Conservation (phyloP, 2,888 invertebrate species). For the Drosophila pseudotakahashii region DNA sequence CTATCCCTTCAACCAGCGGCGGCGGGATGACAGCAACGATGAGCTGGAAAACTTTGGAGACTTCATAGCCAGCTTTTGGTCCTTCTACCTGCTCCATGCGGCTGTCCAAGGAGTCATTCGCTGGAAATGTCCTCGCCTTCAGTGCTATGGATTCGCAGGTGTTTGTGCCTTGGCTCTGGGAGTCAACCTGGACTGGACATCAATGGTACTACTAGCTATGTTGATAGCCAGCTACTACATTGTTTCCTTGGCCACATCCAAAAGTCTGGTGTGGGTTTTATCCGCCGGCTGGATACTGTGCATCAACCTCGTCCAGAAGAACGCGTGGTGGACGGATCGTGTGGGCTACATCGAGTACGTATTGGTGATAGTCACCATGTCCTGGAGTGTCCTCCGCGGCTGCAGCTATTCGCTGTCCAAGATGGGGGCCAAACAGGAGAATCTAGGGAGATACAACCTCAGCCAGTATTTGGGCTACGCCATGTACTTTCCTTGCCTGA, state of each 20-base stretch:
- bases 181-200: slow-evolving; percentile 60
- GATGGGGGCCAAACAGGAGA: slow-evolving; percentile 80
- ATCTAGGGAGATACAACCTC: slow-evolving; percentile 57
- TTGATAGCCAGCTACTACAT: slow-evolving; percentile 76
- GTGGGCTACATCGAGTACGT: slow-evolving; percentile 80
- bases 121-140: slow-evolving; percentile 52
- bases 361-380: slow-evolving; percentile 79
- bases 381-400: slow-evolving; percentile 91
- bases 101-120: slow-evolving; percentile 56
- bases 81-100: slow-evolving; percentile 81
- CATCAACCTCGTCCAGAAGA: slow-evolving; percentile 77
- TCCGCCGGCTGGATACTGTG: slow-evolving; percentile 76
- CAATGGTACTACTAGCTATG: slow-evolving; percentile 52
- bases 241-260: slow-evolving; percentile 58
- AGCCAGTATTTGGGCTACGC: slow-evolving; percentile 89
- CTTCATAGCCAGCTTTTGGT: slow-evolving; percentile 73
- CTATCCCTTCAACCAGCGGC: slow-evolving; percentile 51
- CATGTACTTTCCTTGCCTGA: slow-evolving; percentile 93
- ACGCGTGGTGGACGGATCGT: slow-evolving; percentile 58
- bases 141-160: slow-evolving; percentile 62
- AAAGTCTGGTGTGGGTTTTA: slow-evolving; percentile 71
- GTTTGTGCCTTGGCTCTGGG: slow-evolving; percentile 72
- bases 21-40: slow-evolving; percentile 81
- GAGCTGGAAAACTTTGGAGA: slow-evolving; percentile 82
- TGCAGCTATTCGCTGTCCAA: slow-evolving; percentile 85